Evolutionary conservation across 2,113 vertebrate genomes (phyloP).

Genomic region (Ariopsis seemanni): DNA sequence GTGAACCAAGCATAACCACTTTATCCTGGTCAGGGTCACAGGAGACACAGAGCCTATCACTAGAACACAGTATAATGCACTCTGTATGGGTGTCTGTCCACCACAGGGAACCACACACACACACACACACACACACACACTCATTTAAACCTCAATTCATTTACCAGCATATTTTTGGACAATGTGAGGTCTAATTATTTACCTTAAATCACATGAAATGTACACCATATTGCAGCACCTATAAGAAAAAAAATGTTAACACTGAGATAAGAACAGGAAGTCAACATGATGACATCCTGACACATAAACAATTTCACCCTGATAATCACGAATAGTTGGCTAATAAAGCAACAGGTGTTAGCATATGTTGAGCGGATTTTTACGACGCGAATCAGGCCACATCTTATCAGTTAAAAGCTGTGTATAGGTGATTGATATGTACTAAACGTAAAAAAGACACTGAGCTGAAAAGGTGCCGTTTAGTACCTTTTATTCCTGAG

Average conservation of each 20-base stretch:
- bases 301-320: background rate
- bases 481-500: background rate
- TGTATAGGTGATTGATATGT: background rate
- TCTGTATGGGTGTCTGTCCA: background rate
- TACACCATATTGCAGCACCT: background rate
- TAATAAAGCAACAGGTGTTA: constrained; percentile 15
- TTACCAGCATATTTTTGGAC: background rate
- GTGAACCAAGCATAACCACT: background rate
- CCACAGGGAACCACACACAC: background rate
- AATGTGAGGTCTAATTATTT: background rate
- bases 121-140: background rate
- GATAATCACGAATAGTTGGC: background rate
- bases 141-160: background rate
- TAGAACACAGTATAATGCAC: background rate
- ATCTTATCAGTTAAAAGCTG: background rate
- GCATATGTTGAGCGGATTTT: background rate
- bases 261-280: background rate
- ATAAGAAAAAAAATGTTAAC: too few species aligned
- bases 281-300: constrained; percentile 9
- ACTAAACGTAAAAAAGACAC: background rate
- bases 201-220: background rate
- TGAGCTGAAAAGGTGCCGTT: background rate
- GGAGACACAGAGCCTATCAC: background rate
- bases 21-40: background rate
- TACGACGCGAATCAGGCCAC: background rate